Conservation (phyloP, 2,113 vertebrate genomes). For the Tyto alba region DNA sequence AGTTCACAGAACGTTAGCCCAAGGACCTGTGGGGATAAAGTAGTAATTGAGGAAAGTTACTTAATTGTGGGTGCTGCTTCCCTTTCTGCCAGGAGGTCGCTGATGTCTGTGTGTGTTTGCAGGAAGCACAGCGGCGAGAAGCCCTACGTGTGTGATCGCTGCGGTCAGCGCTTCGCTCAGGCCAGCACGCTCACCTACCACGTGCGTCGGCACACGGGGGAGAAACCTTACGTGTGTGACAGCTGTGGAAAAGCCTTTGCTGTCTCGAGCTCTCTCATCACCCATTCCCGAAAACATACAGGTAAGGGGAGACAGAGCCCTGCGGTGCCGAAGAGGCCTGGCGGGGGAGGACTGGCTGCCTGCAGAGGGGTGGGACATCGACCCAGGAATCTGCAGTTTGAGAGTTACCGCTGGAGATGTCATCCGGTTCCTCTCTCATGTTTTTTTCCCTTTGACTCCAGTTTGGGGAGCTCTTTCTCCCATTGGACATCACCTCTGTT, state of each 20-base stretch:
- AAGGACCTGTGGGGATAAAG: neutral
- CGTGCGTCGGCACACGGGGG: slow-evolving; percentile 92
- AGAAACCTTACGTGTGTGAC: slow-evolving; percentile 97
- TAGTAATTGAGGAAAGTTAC: neutral
- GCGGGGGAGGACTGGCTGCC: neutral
- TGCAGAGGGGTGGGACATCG: neutral
- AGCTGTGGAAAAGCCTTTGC: slow-evolving; percentile 96
- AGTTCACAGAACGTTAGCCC: neutral
- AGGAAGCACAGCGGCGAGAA: slow-evolving; percentile 98
- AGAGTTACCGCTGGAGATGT: neutral
- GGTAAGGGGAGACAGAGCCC: slow-evolving; percentile 65
- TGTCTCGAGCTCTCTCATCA: slow-evolving; percentile 96
- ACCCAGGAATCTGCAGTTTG: rapidly evolving
- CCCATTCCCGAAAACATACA: slow-evolving; percentile 93
- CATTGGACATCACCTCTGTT: rapidly evolving
- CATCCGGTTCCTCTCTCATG: neutral
- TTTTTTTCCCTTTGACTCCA: neutral
- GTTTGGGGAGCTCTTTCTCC: neutral
- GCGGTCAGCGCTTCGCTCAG: slow-evolving; percentile 94
- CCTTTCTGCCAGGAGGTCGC: neutral
- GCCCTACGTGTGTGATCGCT: slow-evolving; percentile 93
- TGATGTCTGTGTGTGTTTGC: neutral
- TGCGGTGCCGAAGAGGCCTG: rapidly evolving
- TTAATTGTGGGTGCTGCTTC: neutral
- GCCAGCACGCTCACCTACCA: slow-evolving; percentile 97